phyloP scores from a whole-genome alignment of 2,797 vertebrate genomes.

The Sebastes vulpes region DNA sequence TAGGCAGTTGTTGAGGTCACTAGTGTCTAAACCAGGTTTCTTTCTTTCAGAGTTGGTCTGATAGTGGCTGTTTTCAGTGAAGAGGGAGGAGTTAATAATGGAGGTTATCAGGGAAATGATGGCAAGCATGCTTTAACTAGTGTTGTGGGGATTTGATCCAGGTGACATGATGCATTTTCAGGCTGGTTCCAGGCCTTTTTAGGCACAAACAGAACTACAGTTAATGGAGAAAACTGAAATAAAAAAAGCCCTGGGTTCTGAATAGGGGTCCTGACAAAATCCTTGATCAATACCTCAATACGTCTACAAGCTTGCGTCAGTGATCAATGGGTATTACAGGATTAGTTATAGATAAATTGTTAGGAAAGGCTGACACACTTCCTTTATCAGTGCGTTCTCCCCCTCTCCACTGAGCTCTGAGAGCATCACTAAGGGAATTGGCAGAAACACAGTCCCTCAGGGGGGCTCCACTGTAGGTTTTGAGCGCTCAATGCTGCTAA shows the following conservation, averaged over 20 bases:
- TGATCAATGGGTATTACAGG: slow-evolving; percentile 62
- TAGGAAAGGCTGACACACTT: slow-evolving; percentile 59
- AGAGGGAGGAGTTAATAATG: background rate
- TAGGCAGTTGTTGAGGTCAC: background rate
- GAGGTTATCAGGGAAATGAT: background rate
- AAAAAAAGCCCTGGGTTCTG: slow-evolving; percentile 9
- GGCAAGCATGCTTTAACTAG: no score
- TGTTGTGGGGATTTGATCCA: no score
- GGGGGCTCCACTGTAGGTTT: slow-evolving; percentile 48
- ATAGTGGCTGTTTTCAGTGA: background rate
- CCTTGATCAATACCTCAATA: slow-evolving; percentile 49
- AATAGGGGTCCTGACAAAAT: slow-evolving; percentile 21
- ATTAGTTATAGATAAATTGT: slow-evolving; percentile 61
- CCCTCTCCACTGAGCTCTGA: slow-evolving; percentile 26
- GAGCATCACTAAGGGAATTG: slow-evolving; percentile 54
- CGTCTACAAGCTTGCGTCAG: slow-evolving; percentile 28
- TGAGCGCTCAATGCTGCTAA: slow-evolving; percentile 53
- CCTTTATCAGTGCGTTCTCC: slow-evolving; percentile 38
- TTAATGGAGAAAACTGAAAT: background rate
- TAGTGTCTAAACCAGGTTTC: background rate
- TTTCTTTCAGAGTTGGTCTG: background rate
- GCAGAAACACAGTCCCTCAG: slow-evolving; percentile 38
- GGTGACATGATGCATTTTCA: background rate
- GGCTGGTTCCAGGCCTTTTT: background rate
- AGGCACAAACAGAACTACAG: background rate